Evolutionary conservation across 2,888 invertebrate genomes (phyloP).

Genomic region (Mesorhabditis belari): DNA sequence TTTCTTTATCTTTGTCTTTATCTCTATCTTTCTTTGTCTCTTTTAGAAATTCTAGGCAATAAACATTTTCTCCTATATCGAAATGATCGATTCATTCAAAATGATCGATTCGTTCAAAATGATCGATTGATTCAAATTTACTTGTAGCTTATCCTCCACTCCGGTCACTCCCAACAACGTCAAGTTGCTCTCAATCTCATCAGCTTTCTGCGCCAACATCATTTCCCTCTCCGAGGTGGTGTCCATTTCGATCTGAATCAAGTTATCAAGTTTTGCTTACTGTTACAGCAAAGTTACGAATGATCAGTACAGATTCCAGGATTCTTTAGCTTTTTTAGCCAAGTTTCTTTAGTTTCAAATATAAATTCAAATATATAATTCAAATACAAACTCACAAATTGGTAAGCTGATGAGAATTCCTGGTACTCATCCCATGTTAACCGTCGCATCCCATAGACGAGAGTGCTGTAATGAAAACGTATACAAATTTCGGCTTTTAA

Average conservation of each 20-base stretch:
- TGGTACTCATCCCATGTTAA: conserved; percentile 72
- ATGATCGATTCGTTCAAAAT: neutral
- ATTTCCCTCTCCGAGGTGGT: conserved; percentile 61
- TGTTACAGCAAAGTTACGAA: conserved; percentile 59
- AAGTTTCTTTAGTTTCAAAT: conserved; percentile 62
- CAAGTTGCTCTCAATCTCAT: conserved; percentile 72
- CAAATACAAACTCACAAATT: conserved; percentile 55
- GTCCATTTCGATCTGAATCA: conserved; percentile 57
- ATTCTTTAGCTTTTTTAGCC: conserved; percentile 60
- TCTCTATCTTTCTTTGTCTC: too few relatives aligned
- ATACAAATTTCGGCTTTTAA: neutral
- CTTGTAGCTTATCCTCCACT: conserved; percentile 59
- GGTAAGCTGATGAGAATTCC: conserved; percentile 68
- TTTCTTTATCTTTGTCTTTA: too few relatives aligned
- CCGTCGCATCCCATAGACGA: conserved; percentile 55
- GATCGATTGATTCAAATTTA: neutral
- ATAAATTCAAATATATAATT: neutral
- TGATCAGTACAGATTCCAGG: neutral
- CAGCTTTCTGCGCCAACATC: conserved; percentile 71
- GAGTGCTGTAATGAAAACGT: conserved; percentile 49
- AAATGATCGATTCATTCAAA: too few relatives aligned
- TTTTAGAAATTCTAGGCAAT: neutral
- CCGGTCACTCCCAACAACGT: conserved; percentile 65
- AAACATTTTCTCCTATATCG: neutral
- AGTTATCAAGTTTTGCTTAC: too few relatives aligned